Conservation (phyloP, 2,113 vertebrate genomes). For the Thunnus thynnus region DNA sequence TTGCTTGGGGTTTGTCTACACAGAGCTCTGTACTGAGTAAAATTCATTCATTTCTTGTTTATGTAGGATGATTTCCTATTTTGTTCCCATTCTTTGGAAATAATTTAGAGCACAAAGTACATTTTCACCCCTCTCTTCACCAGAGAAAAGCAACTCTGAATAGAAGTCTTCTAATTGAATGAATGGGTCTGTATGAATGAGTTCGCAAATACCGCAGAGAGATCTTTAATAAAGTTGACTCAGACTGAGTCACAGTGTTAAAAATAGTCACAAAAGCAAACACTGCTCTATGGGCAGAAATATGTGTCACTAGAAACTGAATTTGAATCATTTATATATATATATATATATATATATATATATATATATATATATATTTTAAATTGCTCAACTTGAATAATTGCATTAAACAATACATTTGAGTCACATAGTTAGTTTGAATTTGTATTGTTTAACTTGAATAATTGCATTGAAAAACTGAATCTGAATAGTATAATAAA, state of each 20-base stretch:
- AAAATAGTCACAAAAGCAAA: conserved; percentile 69
- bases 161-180: conserved; percentile 29
- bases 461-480: too few species aligned
- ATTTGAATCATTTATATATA: too few species aligned
- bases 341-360: too few species aligned
- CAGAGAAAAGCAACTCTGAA: conserved; percentile 22
- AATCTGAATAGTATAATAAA: too few species aligned
- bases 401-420: too few species aligned
- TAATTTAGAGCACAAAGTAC: background rate
- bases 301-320: too few species aligned
- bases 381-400: too few species aligned
- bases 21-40: conserved; percentile 22
- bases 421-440: too few species aligned
- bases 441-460: too few species aligned
- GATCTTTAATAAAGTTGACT: conserved; percentile 71
- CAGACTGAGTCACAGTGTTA: conserved; percentile 72
- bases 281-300: conserved; percentile 12
- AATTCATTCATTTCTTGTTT: conserved; percentile 18
- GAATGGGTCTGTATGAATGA: conserved; percentile 61
- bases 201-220: conserved; percentile 53
- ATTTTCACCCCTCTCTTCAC: conserved; percentile 15
- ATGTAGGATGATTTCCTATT: conserved; percentile 35
- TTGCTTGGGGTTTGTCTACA: conserved; percentile 3
- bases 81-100: conserved; percentile 26
- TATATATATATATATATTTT: too few species aligned